Conservation (phyloP, 2,888 invertebrate genomes). For the Petrophora chlorosata region DNA sequence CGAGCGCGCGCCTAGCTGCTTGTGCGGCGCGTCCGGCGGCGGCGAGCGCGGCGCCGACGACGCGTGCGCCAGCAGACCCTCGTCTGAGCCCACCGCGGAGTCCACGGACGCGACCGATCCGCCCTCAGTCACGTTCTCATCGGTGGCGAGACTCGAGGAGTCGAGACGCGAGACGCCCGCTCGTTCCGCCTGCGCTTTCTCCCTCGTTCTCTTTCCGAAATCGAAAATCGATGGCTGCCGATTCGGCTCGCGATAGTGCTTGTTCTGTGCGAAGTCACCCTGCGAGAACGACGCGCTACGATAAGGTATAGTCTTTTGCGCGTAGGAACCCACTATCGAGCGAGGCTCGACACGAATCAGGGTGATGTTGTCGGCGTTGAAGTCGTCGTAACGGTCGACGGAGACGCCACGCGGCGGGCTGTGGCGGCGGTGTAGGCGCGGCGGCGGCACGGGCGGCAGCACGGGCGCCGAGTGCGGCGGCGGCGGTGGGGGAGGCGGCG, state of each 20-base stretch:
- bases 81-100: constrained; percentile 85
- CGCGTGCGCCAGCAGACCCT: constrained; percentile 76
- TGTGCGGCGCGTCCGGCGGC: constrained; percentile 76
- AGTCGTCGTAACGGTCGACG: constrained; percentile 74
- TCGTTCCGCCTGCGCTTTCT: constrained; percentile 47
- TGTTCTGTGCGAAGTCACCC: constrained; percentile 89
- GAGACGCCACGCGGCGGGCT: constrained; percentile 77
- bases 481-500: constrained; percentile 68
- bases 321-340: constrained; percentile 84
- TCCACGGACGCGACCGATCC: constrained; percentile 83
- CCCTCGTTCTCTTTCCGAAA: constrained; percentile 63
- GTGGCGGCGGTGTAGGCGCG: constrained; percentile 78
- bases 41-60: constrained; percentile 71
- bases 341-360: constrained; percentile 84
- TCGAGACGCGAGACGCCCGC: constrained; percentile 57
- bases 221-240: constrained; percentile 72
- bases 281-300: constrained; percentile 95
- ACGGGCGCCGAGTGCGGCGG: constrained; percentile 81
- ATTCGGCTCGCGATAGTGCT: constrained; percentile 66
- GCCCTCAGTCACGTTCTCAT: constrained; percentile 69
- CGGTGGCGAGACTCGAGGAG: constrained; percentile 59
- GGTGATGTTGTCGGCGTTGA: constrained; percentile 76
- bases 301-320: constrained; percentile 88
- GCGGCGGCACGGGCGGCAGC: constrained; percentile 82
- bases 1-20: constrained; percentile 76